A percentile compares a stretch with the other conserved stretches of the same genome.
These are phyloP conservation scores for Tinamus major DNA, from an alignment of 2,797 vertebrate species.

Conservation along the genomic window DNA sequence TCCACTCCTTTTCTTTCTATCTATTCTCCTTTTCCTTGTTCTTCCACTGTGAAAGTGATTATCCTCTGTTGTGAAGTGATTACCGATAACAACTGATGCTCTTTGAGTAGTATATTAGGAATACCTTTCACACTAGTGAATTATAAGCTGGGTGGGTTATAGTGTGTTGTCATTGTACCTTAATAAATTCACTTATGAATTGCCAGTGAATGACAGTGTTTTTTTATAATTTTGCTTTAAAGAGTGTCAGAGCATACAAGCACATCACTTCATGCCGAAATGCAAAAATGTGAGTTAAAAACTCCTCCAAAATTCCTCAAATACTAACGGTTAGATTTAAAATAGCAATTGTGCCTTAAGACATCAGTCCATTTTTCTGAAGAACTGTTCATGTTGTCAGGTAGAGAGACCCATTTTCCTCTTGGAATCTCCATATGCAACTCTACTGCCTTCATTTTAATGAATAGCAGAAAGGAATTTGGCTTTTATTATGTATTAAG, in stretches of 20 bases:
- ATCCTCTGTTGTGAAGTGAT: constrained; percentile 40
- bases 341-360: background rate
- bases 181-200: background rate
- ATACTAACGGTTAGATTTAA: background rate
- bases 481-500: background rate
- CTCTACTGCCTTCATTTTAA: background rate
- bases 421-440: background rate
- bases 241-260: background rate
- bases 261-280: background rate
- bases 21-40: constrained; percentile 21
- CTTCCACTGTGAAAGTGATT: constrained; percentile 25
- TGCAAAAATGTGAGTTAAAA: background rate
- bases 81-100: constrained; percentile 14
- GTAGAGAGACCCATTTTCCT: background rate
- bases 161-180: background rate
- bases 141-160: background rate
- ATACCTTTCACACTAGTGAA: background rate
- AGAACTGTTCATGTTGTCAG: background rate
- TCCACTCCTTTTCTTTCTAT: constrained; percentile 16
- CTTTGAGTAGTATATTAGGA: constrained; percentile 2
- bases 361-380: background rate
- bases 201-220: background rate
- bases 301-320: background rate
- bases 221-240: constrained; percentile 5
- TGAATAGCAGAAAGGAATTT: background rate